Base-by-base conservation (phyloP, 2,113 vertebrate species). In the Regulus satrapa region DNA sequence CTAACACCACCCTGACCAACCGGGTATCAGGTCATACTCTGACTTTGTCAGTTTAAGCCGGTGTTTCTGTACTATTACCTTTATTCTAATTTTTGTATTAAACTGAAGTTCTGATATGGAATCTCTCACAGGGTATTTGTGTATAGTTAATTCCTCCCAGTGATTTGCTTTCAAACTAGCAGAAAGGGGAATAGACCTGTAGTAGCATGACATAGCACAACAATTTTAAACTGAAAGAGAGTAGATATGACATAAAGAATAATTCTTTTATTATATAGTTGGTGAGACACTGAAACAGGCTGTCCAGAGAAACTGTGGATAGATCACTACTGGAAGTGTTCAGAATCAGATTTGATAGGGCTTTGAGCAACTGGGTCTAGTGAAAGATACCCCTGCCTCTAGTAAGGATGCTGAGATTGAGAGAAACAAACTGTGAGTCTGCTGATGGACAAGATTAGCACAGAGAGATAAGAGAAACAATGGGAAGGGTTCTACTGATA, bases 261-360 rank as follows among this genome's bases (percentile, higher is more conserved):
- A 48, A 4, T 10, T 23, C 18, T 48, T 46, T 58, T 32, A 46
- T 56, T 17, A 8, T 40, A 18, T 26, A 52, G 24, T 15, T 71
- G 28, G 24, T 61, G 21, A 89, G 48, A 58, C 8, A 3, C 13
- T 48, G 34, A 24, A 20, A 36, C 21, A 77, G 11, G 10, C 9
- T 66, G 13, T 61, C 34, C 12, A 38, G 31, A 49, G 58, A 66
- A 9, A 26, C 2, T 62, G 20, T 34, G 46, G 9, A 11, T 43
- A 18, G 5, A 2, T 43, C 14, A 49, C 24, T 18, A 6, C 1
- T 34, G 26, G 18, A 36, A 31, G 19, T 20, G 24, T 45, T 32
- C 28, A 67, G 25, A 26, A 7, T 46, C 31, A 38, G 3, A 5
- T 29, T 48, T 1, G 4, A 36, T 0, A 0, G 2, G 18, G 18